Conservation (phyloP, 2,888 invertebrate genomes). For the Chelonus formosanus region DNA sequence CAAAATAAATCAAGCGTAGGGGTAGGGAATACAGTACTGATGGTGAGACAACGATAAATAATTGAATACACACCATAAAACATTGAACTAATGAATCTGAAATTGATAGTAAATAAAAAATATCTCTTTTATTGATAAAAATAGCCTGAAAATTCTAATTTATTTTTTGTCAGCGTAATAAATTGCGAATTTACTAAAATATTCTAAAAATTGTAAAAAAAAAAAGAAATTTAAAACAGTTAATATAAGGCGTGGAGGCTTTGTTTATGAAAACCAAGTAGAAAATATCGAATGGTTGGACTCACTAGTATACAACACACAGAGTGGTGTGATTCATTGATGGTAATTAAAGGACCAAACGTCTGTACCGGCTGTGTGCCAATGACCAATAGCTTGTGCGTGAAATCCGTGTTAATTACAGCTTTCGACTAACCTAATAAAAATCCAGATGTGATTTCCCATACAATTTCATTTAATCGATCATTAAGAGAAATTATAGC, state of each 20-base stretch:
- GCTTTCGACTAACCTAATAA: not conserved
- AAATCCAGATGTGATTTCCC: no score
- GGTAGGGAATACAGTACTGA: slow-evolving; percentile 42
- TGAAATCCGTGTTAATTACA: slow-evolving; percentile 55
- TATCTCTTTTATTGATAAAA: not conserved
- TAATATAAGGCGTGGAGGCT: no score
- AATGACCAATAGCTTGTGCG: slow-evolving; percentile 59
- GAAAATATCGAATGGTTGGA: not conserved
- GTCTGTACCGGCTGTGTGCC: slow-evolving; percentile 56
- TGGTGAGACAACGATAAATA: slow-evolving; percentile 44
- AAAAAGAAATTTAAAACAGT: no score
- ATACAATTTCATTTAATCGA: no score
- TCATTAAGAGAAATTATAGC: no score
- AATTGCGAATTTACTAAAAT: no score
- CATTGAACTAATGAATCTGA: slow-evolving; percentile 34
- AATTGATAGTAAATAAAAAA: not conserved
- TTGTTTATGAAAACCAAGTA: no score
- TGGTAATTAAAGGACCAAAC: slow-evolving; percentile 58
- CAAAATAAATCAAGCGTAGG: slow-evolving; percentile 53
- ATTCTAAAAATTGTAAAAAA: no score
- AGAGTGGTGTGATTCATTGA: slow-evolving; percentile 50
- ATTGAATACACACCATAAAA: slow-evolving; percentile 21
- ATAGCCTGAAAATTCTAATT: no score
- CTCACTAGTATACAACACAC: not conserved
- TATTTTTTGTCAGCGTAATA: no score